Base-by-base conservation (phyloP, 2,797 vertebrate genomes). In the Peromyscus aztecus region DNA sequence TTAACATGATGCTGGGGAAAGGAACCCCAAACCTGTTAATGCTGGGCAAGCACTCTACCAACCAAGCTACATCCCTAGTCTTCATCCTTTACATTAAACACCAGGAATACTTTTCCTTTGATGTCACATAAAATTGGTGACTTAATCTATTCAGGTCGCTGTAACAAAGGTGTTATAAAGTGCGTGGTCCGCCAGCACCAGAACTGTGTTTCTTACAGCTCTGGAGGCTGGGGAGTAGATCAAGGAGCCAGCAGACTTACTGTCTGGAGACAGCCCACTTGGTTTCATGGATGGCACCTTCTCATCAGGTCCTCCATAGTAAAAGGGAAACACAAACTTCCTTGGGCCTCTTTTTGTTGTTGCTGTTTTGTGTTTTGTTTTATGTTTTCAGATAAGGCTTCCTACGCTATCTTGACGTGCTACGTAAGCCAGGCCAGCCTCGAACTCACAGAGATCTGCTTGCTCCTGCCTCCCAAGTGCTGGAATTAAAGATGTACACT, bases 91-190 rank as follows among this genome's bases (percentile, higher is more conserved):
- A 57, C 21, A 63, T 37, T 67, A 16, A 24, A 21, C 37, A 37
- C 76, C 40, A 88, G 63, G 89, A 75, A 65, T 24, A 34, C 52
- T 31, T 92, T 94, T 43, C 65, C 40, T 57, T 85, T 91, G 83
- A 46, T 78, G 16, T 57, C 37, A 49, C 65, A 46, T 24, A 78
- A 87, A 21, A 16, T 65, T 69, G 59, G 4, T 9, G 40, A 65
- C 46, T 91, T 65, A 31, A 24, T 46, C 37, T 24, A 12, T 14
- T 73, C 37, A 40, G 24, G 9, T 40, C 87, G 10, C 75, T 81
- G 0, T 59, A 6, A 46, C 34, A 59, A 37, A 40, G 49, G 52
- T 49, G 7, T 40, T 27, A 9, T 11, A 67, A 63, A 43, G 9
- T 81, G 29, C 7, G 16, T 9, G 4, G 34, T 29, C 75, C 34